Evolutionary conservation across 2,113 vertebrate species (phyloP), one percentile per base, ranked within the genome.

Genomic region (Colistium nudipinnis): DNA sequence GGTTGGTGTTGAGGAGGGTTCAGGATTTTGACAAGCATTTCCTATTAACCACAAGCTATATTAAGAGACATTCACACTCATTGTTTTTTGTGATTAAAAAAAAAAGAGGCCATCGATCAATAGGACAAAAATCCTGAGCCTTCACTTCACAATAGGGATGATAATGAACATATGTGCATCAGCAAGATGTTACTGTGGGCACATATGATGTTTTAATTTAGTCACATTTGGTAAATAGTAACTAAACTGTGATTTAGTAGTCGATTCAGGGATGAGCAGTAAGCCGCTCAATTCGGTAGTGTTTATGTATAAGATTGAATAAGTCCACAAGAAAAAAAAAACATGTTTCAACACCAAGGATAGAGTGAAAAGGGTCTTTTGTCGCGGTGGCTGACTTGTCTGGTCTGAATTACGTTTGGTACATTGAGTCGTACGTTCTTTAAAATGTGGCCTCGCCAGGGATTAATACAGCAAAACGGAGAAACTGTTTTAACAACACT

Each of bases 111-210:
- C 9, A 30, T 35, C 59, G 74, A 78, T 82, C 67, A 87, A 84
- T 84, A 78, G 81, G 83, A 84, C 62, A 56, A 56, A 80, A 79
- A 87, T 84, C 81, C 83, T 65, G 78, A 85, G 70, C 39, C 57
- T 71, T 68, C 66, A 54, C 31, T 70, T 70, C 22, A 62, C 6
- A 49, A 25, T 43, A 62, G 25, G 24, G 49, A 70, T 55, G 68
- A 16, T 0, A 47, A 87, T 69, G 49, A 61, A 68, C 28, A 22
- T 28, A 27, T 13, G 30, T 33, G 27, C 3, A 66, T 78, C 69
- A 79, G 62, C 70, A 36, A 19, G 62, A n/a, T 30, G 19, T 38
- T 66, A 14, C n/a, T 24, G 5, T 20, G 62, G 4, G 22, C 31
- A 47, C 25, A 22, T 13, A 1, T 22, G 22, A 5, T 5, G 24